Conservation (phyloP, 2,888 invertebrate genomes). For the Phlogophora meticulosa region DNA sequence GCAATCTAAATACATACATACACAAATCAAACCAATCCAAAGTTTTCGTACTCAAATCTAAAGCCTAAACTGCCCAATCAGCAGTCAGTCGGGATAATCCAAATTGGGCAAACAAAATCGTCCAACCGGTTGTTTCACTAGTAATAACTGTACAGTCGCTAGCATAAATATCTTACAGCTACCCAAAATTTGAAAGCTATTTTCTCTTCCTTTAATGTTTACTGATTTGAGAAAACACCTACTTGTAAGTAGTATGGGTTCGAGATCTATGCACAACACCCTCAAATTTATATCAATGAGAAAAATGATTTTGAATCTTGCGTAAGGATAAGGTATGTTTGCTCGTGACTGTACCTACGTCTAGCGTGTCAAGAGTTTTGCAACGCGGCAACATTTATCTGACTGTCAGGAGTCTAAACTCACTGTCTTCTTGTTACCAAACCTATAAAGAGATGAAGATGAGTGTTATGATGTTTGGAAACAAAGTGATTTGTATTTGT, state of each 20-base stretch:
- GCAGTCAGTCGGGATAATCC: slow-evolving; percentile 62
- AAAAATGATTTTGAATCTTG: too few relatives aligned
- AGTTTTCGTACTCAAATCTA: slow-evolving; percentile 55
- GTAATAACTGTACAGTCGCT: slow-evolving; percentile 34
- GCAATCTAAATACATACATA: background rate
- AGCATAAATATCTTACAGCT: too few relatives aligned
- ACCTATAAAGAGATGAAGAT: slow-evolving; percentile 52
- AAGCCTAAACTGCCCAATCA: slow-evolving; percentile 63
- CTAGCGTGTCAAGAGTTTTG: slow-evolving; percentile 48
- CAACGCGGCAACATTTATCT: slow-evolving; percentile 65
- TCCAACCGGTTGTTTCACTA: slow-evolving; percentile 56
- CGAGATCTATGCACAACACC: too few relatives aligned
- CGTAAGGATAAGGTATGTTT: too few relatives aligned
- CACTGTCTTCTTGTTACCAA: slow-evolving; percentile 63
- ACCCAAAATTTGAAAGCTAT: too few relatives aligned
- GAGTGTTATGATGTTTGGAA: slow-evolving; percentile 10
- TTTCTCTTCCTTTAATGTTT: too few relatives aligned
- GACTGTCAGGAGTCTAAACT: slow-evolving; percentile 67
- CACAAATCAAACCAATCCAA: slow-evolving; percentile 22
- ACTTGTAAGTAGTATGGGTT: too few relatives aligned
- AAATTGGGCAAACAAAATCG: slow-evolving; percentile 65
- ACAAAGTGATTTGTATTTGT: background rate
- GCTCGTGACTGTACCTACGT: slow-evolving; percentile 9
- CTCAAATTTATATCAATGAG: too few relatives aligned
- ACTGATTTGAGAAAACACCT: too few relatives aligned